Evolutionary conservation across 2,888 invertebrate genomes (phyloP), one percentile per base, ranked within the genome.

Genomic region (Eurytoma adleriae): DNA sequence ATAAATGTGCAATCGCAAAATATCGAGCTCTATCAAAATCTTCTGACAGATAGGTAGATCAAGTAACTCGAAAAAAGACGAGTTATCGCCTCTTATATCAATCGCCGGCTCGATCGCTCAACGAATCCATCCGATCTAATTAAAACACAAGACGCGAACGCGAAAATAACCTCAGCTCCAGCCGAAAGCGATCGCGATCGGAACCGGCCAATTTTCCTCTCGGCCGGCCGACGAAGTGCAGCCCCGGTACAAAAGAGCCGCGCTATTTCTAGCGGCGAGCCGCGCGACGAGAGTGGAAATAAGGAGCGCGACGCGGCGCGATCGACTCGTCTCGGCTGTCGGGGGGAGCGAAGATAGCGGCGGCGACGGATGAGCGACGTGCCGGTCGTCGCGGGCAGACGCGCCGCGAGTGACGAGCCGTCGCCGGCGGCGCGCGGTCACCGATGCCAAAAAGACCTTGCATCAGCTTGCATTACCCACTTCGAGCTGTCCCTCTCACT

Each of bases 321-420:
- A 16, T 40, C 24, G 57, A 57, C 57, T 18, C 57, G 57, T 18
- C 24, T 20, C 16, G 5, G 30, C 27, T 16, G 30, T 40, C 54
- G n/a, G n/a, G 30, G 40, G 57, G 80, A 82, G 81, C 61, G 82
- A 84, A 86, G 83, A 84, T 86, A 84, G 54, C 54, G 40, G 54
- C 84, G 85, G 82, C 85, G 81, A 85, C 84, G 86, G 85, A 88
- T 87, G 88, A 89, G 87, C 86, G 89, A 89, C 88, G 85, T 85
- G 86, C 86, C 83, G 85, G 84, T 84, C 84, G 86, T 86, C 86
- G 86, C 86, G 87, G 86, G 85, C 86, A 85, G 88, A 87, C 88
- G 87, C 40, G 87, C 85, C 86, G 86, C 87, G 30, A 67, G 70
- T 88, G 89, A 89, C 88, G 88, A 87, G 87, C 86, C 84, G 88